phyloP scores from a whole-genome alignment of 2,797 vertebrate genomes.

The Dermochelys coriacea region DNA sequence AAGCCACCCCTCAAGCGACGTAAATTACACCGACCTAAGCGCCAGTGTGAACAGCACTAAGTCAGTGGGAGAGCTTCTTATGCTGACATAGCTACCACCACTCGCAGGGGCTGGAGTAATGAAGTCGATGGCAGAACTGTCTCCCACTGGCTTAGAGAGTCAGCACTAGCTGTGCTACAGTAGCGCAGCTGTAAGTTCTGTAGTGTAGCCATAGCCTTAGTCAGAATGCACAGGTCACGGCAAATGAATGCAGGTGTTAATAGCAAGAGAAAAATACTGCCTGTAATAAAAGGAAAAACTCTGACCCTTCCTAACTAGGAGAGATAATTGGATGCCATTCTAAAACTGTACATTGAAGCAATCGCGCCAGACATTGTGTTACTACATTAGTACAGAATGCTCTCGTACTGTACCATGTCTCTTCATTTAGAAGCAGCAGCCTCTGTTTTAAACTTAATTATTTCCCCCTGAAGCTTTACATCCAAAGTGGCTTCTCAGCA shows the following conservation, averaged over 20 bases:
- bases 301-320: background rate
- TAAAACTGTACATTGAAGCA: background rate
- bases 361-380: accelerated
- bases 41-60: too few species aligned
- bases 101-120: too few species aligned
- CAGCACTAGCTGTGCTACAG: too few species aligned
- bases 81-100: too few species aligned
- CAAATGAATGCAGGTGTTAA: background rate
- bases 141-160: too few species aligned
- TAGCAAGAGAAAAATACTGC: background rate
- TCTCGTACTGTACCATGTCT: background rate
- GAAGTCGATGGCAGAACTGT: too few species aligned
- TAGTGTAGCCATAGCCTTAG: background rate
- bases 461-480: background rate
- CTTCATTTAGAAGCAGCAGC: background rate
- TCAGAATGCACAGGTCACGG: background rate
- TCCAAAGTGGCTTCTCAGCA: background rate
- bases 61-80: too few species aligned
- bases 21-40: too few species aligned
- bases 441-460: background rate
- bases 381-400: background rate
- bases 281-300: accelerated
- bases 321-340: background rate
- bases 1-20: too few species aligned
- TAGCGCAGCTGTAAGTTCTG: too few species aligned